A percentile compares a stretch with the other conserved stretches of the same genome.
Evolutionary conservation across 2,888 invertebrate genomes (phyloP).

Genomic region (Zeuzera pyrina): DNA sequence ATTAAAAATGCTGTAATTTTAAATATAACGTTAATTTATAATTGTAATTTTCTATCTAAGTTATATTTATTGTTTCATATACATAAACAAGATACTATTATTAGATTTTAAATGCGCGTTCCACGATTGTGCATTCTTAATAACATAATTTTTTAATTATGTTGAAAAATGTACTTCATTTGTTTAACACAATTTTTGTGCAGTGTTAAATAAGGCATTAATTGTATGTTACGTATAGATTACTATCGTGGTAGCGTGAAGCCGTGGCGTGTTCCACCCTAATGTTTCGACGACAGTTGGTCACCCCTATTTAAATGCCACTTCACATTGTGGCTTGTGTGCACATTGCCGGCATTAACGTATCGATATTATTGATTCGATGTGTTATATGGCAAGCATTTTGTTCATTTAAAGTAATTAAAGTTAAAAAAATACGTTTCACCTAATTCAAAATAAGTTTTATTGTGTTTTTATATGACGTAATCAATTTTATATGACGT

Average conservation of each 20-base stretch:
- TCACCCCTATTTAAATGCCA: conserved; percentile 69
- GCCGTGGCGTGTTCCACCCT: conserved; percentile 58
- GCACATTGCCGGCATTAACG: conserved; percentile 55
- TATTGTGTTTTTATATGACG: too few species aligned
- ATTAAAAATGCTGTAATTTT: too few species aligned
- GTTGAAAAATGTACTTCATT: conserved; percentile 16
- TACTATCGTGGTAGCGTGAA: conserved; percentile 64
- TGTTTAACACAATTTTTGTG: conserved; percentile 25
- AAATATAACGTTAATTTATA: too few species aligned
- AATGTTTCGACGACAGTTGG: conserved; percentile 67
- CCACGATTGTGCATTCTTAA: too few species aligned
- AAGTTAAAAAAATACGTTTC: too few species aligned
- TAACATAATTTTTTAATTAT: conserved; percentile 10
- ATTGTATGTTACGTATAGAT: conserved; percentile 61
- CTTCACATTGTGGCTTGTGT: conserved; percentile 69
- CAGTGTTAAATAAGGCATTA: conserved; percentile 62
- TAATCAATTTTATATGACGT: too few species aligned
- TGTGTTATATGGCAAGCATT: conserved; percentile 1
- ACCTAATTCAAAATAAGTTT: too few species aligned
- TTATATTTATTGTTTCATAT: too few species aligned
- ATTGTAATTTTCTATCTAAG: too few species aligned
- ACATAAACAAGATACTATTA: too few species aligned
- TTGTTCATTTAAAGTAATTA: too few species aligned
- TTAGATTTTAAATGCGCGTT: too few species aligned
- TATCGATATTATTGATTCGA: conserved; percentile 40